Evolutionary conservation across 2,888 invertebrate species (phyloP), one percentile per base, ranked within the genome.

Genomic region (Eupithecia subumbrata): DNA sequence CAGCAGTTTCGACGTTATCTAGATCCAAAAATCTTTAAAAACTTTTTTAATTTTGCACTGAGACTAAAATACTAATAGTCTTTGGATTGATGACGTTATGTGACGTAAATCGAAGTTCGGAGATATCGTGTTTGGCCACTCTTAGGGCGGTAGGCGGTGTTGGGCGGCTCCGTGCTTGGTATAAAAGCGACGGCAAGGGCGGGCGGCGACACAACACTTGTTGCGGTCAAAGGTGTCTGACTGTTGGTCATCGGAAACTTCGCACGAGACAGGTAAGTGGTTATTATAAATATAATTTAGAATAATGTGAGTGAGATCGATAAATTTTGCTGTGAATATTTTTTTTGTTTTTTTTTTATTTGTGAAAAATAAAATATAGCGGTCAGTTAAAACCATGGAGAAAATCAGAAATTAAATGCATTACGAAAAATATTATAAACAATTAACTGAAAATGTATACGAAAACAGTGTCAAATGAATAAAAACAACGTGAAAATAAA

Each of bases 151-250:
- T 92, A 94, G 92, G 94, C 90, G 93, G 90, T 85, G 83, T 83
- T 85, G 86, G 89, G 83, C 88, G 86, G 88, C 87, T 84, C 82
- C 84, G 73, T 74, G 74, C 72, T 75, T 69, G 71, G 75, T 95
- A 95, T 95, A 95, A 91, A 95, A 95, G 92, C 84, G 82, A 78
- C 77, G 72, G 85, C 82, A 83, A 82, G 86, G 89, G 89, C 91
- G 89, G 88, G 83, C 87, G 87, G 87, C 89, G 89, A 88, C 92
- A 91, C 89, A 92, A 89, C 94, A 94, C 94, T 94, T 94, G 94
- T 95, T 94, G 94, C 86, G 81, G 80, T 82, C 81, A 82, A 81
- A 83, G 83, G 82, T 80, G 84, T 81, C 86, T 83, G 84, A 83
- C 77, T 73, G 82, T 79, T 67, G 74, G 80, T 76, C 75, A 40